Percentiles rank a stretch among this genome's conserved stretches.
phyloP scores from a whole-genome alignment of 2,113 vertebrate species.

The Ariopsis seemanni region DNA sequence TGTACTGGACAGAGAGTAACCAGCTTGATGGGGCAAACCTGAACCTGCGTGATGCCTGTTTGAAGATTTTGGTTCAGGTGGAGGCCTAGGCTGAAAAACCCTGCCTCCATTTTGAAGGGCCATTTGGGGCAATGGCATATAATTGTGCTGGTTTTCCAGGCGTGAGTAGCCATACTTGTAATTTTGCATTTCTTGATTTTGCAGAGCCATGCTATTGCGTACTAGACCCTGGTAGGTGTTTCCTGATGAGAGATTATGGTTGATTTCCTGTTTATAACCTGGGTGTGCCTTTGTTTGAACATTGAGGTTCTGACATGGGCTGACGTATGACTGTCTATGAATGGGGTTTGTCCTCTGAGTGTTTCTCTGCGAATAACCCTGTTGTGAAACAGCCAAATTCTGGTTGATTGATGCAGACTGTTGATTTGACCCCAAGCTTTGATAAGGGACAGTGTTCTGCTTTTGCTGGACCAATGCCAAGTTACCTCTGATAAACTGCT shows the following conservation, averaged over 20 bases:
- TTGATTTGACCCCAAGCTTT: slow-evolving; percentile 73
- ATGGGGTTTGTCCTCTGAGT: slow-evolving; percentile 75
- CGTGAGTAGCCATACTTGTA: slow-evolving; percentile 74
- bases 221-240: slow-evolving; percentile 72
- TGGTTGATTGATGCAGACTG: slow-evolving; percentile 77
- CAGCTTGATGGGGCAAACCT: slow-evolving; percentile 72
- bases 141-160: slow-evolving; percentile 71
- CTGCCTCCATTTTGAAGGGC: slow-evolving; percentile 62
- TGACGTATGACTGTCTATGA: slow-evolving; percentile 71
- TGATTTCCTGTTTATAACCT: slow-evolving; percentile 75
- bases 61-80: slow-evolving; percentile 74
- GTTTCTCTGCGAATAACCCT: slow-evolving; percentile 64
- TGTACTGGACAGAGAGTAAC: slow-evolving; percentile 71
- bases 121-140: slow-evolving; percentile 67
- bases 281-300: slow-evolving; percentile 71
- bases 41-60: slow-evolving; percentile 70
- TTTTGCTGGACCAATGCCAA: slow-evolving; percentile 83
- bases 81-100: slow-evolving; percentile 84
- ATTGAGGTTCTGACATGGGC: slow-evolving; percentile 63
- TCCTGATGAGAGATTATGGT: slow-evolving; percentile 64
- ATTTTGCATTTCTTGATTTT: slow-evolving; percentile 73
- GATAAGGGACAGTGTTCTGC: slow-evolving; percentile 80
- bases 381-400: slow-evolving; percentile 71
- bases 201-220: slow-evolving; percentile 64
- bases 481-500: slow-evolving; percentile 76